A percentile compares a stretch with the other conserved stretches of the same genome.
phyloP scores from a whole-genome alignment of 2,888 invertebrate species.

The Eupithecia insigniata region DNA sequence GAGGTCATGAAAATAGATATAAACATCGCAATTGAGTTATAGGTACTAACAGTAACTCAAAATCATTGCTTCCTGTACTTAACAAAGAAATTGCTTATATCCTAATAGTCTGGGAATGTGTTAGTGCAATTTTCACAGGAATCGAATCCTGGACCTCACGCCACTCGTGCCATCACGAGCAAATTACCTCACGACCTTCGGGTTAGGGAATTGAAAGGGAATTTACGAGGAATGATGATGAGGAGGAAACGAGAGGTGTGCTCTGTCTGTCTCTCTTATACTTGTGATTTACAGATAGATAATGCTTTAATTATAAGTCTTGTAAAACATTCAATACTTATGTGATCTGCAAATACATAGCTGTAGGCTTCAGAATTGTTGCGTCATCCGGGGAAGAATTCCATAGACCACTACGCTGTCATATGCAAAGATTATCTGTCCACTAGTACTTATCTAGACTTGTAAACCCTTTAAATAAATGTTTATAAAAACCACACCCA shows the following conservation, averaged over 20 bases:
- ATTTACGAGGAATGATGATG: slow-evolving; percentile 25
- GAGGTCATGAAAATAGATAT: no score
- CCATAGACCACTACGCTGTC: background rate
- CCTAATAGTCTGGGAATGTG: slow-evolving; percentile 37
- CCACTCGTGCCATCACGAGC: slow-evolving; percentile 72
- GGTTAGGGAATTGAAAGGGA: slow-evolving; percentile 39
- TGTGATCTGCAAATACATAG: no score
- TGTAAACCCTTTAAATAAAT: background rate
- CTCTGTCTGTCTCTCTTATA: background rate
- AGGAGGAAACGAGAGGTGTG: background rate
- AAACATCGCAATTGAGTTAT: no score
- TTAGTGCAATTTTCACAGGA: slow-evolving; percentile 57
- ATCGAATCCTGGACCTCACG: slow-evolving; percentile 64
- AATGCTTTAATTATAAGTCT: background rate
- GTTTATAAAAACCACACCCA: background rate
- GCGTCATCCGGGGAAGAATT: background rate
- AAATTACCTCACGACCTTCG: slow-evolving; percentile 55
- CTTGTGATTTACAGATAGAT: background rate
- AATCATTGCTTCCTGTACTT: slow-evolving; percentile 22
- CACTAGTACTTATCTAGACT: background rate
- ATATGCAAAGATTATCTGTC: background rate
- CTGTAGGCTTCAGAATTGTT: background rate
- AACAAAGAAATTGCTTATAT: slow-evolving; percentile 29
- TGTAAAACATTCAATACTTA: background rate
- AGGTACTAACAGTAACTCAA: background rate